Evolutionary conservation across 2,888 invertebrate species (phyloP), one percentile per base, ranked within the genome.

Genomic region (Helicoverpa assulta): DNA sequence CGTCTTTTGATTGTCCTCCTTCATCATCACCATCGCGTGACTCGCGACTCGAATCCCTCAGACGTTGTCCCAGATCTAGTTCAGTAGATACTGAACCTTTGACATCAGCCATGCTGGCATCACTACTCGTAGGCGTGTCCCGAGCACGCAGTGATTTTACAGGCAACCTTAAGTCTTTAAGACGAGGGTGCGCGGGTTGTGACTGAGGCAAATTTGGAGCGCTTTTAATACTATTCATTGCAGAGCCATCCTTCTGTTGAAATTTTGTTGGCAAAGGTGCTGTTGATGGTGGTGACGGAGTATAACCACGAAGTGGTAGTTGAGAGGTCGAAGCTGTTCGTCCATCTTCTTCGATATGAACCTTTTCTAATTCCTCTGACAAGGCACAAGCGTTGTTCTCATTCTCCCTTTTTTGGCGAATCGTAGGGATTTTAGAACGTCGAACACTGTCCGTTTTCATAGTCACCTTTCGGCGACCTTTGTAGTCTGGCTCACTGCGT

Each of bases 211-310:
- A 92, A 89, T 98, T 98, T 0, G 98, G 98, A 6, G 98, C 98
- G 90, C 98, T 98, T 85, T 97, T 97, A 72, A 98, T 98, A 87
- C 98, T 98, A 90, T 97, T 97, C 97, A 97, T 97, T 60, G 96
- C 96, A 76, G 97, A 96, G 60, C 96, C 96, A 74, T 97, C 97
- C 84, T 98, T 97, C 81, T 96, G 96, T 78, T 97, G 97, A 92
- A 98, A 98, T 91, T 98, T 98, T 73, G 97, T 97, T 2, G 98
- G 98, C 82, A 98, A 93, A 26, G 98, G 98, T 1, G 98, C 98
- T 21, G 98, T 98, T 70, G 98, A 98, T 67, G 98, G 98, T 58
- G 98, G 98, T 53, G 98, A 98, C 14, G 98, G 98, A 5, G 98
- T 97, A 81, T 97, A 98, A 50, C 97, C 97, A 40, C 98, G 96